Evolutionary conservation across 2,888 invertebrate species (phyloP).

Genomic region (Litoditis marina): DNA sequence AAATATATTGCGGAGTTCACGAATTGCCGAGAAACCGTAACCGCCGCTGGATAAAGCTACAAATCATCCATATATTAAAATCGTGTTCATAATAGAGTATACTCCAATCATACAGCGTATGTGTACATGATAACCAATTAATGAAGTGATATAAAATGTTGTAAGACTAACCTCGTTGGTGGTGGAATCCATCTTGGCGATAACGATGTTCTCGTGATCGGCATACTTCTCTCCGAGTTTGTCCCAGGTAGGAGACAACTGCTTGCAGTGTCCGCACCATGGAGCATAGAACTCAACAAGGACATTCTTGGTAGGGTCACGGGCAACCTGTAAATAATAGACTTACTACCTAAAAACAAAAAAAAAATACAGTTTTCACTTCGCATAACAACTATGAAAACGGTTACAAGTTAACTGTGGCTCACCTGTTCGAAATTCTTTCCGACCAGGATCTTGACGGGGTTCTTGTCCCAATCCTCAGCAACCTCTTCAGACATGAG

Average conservation of each 20-base stretch:
- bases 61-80: background rate
- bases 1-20: background rate
- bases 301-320: slow-evolving; percentile 82
- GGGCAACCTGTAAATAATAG: slow-evolving; percentile 70
- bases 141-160: background rate
- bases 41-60: background rate
- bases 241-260: slow-evolving; percentile 92
- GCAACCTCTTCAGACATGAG: slow-evolving; percentile 88
- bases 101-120: no score
- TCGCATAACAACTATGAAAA: background rate
- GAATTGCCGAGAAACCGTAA: background rate
- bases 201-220: slow-evolving; percentile 75
- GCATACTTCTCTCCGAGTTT: slow-evolving; percentile 88
- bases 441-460: slow-evolving; percentile 86
- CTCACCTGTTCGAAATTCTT: slow-evolving; percentile 81
- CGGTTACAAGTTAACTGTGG: background rate
- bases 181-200: slow-evolving; percentile 98
- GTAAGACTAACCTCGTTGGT: slow-evolving; percentile 82
- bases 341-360: background rate
- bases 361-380: background rate
- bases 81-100: no score
- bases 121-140: background rate
- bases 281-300: slow-evolving; percentile 85
- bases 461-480: slow-evolving; percentile 90
- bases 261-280: slow-evolving; percentile 87